Evolutionary conservation across 2,888 invertebrate genomes (phyloP).

Genomic region (Chromoteleia sp.): DNA sequence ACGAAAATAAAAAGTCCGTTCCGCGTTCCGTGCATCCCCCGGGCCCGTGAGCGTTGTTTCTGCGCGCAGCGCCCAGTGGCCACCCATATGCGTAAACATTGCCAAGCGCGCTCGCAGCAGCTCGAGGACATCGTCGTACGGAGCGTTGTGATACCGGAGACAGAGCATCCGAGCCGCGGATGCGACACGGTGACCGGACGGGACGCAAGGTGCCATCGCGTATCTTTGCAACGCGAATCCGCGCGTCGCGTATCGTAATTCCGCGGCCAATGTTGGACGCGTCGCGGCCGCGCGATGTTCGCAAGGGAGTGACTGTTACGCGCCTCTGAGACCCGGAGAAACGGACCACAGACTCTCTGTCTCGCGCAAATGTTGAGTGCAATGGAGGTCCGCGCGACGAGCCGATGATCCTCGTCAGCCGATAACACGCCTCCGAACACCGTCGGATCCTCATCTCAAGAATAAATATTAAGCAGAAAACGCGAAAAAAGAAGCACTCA

Average conservation of each 20-base stretch:
- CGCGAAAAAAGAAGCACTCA: not conserved
- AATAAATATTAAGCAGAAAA: no score
- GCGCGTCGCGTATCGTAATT: not conserved
- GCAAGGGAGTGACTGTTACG: constrained; percentile 45
- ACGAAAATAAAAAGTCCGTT: constrained; percentile 40
- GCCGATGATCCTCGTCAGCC: constrained; percentile 24
- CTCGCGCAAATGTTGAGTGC: constrained; percentile 23
- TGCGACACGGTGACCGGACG: constrained; percentile 14
- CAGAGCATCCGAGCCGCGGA: constrained; percentile 24
- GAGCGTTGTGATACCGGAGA: constrained; percentile 24
- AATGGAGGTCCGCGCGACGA: constrained; percentile 32
- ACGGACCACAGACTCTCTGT: constrained; percentile 9
- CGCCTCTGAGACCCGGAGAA: constrained; percentile 20
- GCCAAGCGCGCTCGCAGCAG: constrained; percentile 43
- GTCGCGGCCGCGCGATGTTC: constrained; percentile 34
- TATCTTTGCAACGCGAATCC: not conserved
- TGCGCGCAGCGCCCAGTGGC: constrained; percentile 59
- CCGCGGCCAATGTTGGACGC: constrained; percentile 37
- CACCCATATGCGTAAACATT: constrained; percentile 61
- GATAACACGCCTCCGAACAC: constrained; percentile 9
- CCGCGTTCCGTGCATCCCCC: constrained; percentile 41
- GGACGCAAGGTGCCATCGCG: not conserved
- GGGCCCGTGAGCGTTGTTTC: constrained; percentile 40
- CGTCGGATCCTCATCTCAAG: no score
- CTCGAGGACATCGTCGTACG: constrained; percentile 31